A percentile compares a stretch with the other conserved stretches of the same genome.
Evolutionary conservation across 2,797 vertebrate genomes (phyloP).

Genomic region (Xiphorhynchus erythropygius): DNA sequence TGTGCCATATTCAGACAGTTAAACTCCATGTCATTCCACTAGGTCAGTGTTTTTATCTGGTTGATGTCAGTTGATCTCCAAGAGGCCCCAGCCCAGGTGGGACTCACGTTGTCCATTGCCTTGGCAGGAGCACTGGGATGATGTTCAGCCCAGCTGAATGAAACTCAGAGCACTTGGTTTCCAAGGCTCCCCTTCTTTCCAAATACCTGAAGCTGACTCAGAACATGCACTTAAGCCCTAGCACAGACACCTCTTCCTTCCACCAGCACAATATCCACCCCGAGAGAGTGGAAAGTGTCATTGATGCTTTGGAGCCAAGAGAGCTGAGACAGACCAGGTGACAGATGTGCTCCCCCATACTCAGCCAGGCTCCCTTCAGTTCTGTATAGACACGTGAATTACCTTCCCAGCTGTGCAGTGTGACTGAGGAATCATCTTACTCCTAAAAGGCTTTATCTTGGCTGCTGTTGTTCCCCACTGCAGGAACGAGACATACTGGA

Average conservation of each 20-base stretch:
- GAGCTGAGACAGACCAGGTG: background rate
- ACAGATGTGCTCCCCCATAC: background rate
- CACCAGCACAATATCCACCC: background rate
- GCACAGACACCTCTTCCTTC: background rate
- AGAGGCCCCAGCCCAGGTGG: background rate
- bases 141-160: background rate
- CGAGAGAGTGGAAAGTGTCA: background rate
- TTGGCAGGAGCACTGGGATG: background rate
- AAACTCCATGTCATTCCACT: background rate
- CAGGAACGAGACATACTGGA: background rate
- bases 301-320: background rate
- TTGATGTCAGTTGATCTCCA: background rate
- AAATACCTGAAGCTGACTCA: background rate
- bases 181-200: background rate
- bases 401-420: background rate
- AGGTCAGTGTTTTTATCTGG: background rate
- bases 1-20: background rate
- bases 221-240: background rate
- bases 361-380: background rate
- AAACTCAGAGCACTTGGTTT: background rate
- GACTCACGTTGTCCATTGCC: background rate
- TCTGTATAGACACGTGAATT: background rate
- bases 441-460: background rate
- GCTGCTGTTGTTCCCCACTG: background rate
- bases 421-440: background rate